Conservation (phyloP, 1,140 invertebrate genomes). For the Plutomurus gul region DNA sequence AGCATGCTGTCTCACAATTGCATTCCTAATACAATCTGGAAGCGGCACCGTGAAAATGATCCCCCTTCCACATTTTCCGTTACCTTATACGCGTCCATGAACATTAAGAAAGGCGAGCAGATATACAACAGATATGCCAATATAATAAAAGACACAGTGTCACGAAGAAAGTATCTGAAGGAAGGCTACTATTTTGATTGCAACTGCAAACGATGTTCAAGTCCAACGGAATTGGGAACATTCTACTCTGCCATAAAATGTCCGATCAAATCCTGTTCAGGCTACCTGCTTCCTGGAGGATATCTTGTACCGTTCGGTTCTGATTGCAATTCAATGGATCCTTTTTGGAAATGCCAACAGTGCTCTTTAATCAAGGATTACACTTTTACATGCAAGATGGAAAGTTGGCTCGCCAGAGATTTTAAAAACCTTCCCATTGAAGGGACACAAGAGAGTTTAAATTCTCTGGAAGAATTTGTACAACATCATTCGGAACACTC, state of each 20-base stretch:
- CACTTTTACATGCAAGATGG: neutral
- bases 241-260: conserved; percentile 73
- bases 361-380: conserved; percentile 1
- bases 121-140: conserved; percentile 74
- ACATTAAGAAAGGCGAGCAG: conserved; percentile 70
- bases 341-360: conserved; percentile 36
- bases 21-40: conserved; percentile 64
- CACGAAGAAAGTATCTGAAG: conserved; percentile 68
- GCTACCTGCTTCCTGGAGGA: conserved; percentile 57
- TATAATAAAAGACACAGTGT: conserved; percentile 69
- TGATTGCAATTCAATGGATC: conserved; percentile 30
- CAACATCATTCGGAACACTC: neutral
- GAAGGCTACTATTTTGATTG: conserved; percentile 76
- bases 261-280: conserved; percentile 55
- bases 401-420: neutral
- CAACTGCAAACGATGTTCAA: conserved; percentile 67
- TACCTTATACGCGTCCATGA: conserved; percentile 65
- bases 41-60: conserved; percentile 59
- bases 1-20: conserved; percentile 65
- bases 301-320: neutral
- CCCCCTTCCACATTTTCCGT: conserved; percentile 61
- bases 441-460: neutral
- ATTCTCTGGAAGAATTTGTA: neutral
- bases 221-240: conserved; percentile 70
- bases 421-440: neutral